phyloP scores from a whole-genome alignment of 2,888 invertebrate species.

The Plebejus argus region DNA sequence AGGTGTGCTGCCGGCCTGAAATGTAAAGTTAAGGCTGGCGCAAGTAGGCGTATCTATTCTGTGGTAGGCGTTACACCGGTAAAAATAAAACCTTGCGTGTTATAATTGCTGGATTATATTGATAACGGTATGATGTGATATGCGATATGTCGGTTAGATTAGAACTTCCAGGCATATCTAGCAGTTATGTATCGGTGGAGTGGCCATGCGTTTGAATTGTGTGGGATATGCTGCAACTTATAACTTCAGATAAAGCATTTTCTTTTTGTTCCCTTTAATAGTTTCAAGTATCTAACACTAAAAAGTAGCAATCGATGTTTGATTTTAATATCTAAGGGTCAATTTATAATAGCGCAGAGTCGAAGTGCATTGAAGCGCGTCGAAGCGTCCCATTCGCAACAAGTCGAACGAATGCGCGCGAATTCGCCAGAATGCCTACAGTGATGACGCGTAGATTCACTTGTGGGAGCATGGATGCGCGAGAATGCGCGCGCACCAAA shows the following conservation, averaged over 20 bases:
- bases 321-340: too few relatives aligned
- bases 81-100: conserved; percentile 4
- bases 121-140: neutral
- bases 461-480: too few relatives aligned
- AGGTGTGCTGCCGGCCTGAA: too few relatives aligned
- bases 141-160: neutral
- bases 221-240: neutral
- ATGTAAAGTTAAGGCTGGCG: neutral
- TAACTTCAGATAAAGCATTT: neutral
- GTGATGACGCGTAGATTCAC: too few relatives aligned
- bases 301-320: too few relatives aligned
- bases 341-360: too few relatives aligned
- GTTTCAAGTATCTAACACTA: too few relatives aligned
- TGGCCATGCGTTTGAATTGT: neutral
- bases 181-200: neutral
- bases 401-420: too few relatives aligned
- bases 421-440: too few relatives aligned
- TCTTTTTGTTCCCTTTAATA: neutral
- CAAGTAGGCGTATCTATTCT: neutral
- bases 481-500: too few relatives aligned
- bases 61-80: neutral
- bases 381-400: too few relatives aligned
- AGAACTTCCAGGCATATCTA: conserved; percentile 13
- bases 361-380: too few relatives aligned
- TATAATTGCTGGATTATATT: neutral